phyloP scores from a whole-genome alignment of 2,797 vertebrate genomes.

The Diceros bicornis region DNA sequence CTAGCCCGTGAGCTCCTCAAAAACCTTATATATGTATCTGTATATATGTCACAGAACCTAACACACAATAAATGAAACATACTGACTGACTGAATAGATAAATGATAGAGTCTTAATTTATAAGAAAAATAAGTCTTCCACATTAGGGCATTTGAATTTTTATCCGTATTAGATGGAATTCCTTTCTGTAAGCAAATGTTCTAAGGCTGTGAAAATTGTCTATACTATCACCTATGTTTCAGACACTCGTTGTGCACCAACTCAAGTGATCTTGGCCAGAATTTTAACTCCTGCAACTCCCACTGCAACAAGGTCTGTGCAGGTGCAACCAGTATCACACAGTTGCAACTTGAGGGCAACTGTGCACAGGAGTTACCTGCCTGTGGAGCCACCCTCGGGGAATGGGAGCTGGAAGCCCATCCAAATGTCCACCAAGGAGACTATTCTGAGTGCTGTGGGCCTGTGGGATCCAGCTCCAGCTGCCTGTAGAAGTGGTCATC shows the following conservation, averaged over 20 bases:
- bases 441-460: background rate
- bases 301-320: background rate
- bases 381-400: fast-evolving
- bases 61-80: no score
- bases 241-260: background rate
- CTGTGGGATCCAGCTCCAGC: background rate
- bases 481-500: background rate
- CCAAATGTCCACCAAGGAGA: background rate
- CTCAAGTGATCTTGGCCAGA: background rate
- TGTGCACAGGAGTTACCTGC: background rate
- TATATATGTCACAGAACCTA: no score
- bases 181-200: no score
- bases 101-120: no score
- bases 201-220: no score
- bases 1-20: no score
- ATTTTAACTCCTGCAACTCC: background rate
- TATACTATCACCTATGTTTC: background rate
- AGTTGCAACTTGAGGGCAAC: background rate
- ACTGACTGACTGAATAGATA: no score
- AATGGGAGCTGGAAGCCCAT: background rate
- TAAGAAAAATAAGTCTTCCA: no score
- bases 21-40: no score
- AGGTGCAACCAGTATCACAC: background rate
- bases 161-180: no score
- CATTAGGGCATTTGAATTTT: no score